Percentiles rank a stretch among this genome's conserved stretches.
These are phyloP conservation scores for Ceyx erithaca DNA, from an alignment of 2,797 vertebrate species.

Conservation along the genomic window DNA sequence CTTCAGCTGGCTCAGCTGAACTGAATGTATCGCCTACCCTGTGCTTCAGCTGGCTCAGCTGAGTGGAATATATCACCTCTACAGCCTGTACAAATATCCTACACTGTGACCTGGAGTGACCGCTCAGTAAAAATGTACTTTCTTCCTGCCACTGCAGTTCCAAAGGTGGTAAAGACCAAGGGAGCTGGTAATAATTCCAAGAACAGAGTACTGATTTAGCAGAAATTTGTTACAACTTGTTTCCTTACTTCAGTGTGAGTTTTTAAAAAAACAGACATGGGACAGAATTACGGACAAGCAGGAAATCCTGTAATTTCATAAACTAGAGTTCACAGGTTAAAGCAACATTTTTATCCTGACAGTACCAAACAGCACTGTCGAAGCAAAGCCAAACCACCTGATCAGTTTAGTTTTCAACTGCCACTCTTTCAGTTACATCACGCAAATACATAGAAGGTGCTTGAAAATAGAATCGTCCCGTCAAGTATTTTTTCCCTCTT, in stretches of 20 bases:
- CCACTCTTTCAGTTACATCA: not conserved
- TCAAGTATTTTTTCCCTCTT: not conserved
- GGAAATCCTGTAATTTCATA: slow-evolving; percentile 46
- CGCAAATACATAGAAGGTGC: not conserved
- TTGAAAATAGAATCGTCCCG: not conserved
- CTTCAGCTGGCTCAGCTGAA: not conserved
- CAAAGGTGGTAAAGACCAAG: not conserved
- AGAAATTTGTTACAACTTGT: not conserved
- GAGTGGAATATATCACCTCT: not conserved
- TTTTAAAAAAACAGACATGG: not conserved
- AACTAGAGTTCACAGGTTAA: not conserved
- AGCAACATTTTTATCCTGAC: not conserved
- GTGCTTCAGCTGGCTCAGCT: not conserved
- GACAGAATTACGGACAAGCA: not conserved
- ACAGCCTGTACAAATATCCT: not conserved
- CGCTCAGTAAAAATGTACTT: not conserved
- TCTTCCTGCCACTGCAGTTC: not conserved
- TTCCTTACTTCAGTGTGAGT: not conserved
- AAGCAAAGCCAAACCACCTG: not conserved
- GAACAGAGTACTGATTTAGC: not conserved
- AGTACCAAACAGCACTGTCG: not conserved
- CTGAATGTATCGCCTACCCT: not conserved
- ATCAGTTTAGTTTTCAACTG: not conserved
- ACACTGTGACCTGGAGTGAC: rapidly evolving
- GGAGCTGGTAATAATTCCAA: not conserved